A percentile compares a stretch with the other conserved stretches of the same genome.
phyloP scores from a whole-genome alignment of 2,888 invertebrate genomes.

The Callimorpha dominula region DNA sequence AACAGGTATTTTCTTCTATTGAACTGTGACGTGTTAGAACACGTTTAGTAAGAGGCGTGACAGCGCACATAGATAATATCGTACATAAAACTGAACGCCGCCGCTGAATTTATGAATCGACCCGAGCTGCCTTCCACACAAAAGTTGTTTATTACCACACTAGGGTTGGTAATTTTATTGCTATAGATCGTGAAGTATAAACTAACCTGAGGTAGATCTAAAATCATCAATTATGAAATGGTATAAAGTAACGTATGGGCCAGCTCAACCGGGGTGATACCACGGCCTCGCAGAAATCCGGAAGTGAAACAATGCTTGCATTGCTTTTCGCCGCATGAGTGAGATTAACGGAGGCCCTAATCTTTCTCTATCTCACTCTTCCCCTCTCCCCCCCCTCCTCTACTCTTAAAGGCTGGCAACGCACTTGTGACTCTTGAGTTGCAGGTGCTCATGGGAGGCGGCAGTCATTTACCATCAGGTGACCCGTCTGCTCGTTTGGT shows the following conservation, averaged over 20 bases:
- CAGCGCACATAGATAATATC: slow-evolving; percentile 81
- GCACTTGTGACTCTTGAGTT: no score
- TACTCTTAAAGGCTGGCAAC: no score
- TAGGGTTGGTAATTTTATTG: slow-evolving; percentile 76
- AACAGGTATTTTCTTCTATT: slow-evolving; percentile 11
- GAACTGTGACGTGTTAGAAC: slow-evolving; percentile 37
- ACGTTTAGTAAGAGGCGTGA: slow-evolving; percentile 44
- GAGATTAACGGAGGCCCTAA: no score
- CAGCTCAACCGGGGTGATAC: no score
- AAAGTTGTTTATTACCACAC: slow-evolving; percentile 81
- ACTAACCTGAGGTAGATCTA: background rate
- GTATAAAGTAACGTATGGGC: background rate
- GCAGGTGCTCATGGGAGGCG: no score
- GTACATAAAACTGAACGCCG: slow-evolving; percentile 83
- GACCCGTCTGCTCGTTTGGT: no score
- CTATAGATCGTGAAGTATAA: slow-evolving; percentile 32
- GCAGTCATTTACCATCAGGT: no score
- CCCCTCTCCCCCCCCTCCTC: no score
- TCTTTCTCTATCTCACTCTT: no score
- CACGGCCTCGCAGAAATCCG: no score
- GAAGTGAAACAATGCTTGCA: no score
- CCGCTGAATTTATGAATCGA: slow-evolving; percentile 84
- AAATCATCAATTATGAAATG: background rate
- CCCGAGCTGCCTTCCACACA: slow-evolving; percentile 84
- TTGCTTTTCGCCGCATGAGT: no score